Base-by-base conservation (phyloP, 2,797 vertebrate species). In the Uromys caudimaculatus region DNA sequence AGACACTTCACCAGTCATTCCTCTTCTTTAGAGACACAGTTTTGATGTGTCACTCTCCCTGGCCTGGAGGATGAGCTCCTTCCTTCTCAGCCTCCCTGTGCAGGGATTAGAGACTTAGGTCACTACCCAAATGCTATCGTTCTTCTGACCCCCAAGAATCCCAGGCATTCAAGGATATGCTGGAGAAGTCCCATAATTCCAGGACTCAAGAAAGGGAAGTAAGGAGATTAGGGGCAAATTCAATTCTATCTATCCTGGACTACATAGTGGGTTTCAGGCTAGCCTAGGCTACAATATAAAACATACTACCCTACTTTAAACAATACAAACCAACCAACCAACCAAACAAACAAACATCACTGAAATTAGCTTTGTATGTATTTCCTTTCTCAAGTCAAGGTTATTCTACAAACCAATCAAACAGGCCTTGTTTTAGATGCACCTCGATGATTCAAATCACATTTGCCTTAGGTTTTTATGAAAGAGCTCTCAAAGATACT, bases 381-480 rank as follows among this genome's bases (percentile, higher is more conserved):
- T 38, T 93, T 91, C 32, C 19, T 86, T 90, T 76, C 62, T 60
- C 67, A 60, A 76, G 52, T 90, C 67, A 64, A 11, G 69, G 52
- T 76, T 56, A 29, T 50, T 83, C 64, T 24, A 73, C 56, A 77
- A 50, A 50, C 71, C 73, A 88, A 93, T 38, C 67, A 67, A 71
- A 77, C 23, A 86, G 91, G 23, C 29, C 10, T 67, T 92, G 44
- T 29, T 38, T 23, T 47, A 73, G 56, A 78, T 73, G 38, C 52
- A 56, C 4, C 50, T 50, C 84, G 44, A 90, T 23, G 17, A 64
- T 75, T 90, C 64, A 95, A 82, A 89, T 91, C 58, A 93, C 23
- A 73, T 71, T 73, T 54, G n/a, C 27, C n/a, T 27, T 54, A 58
- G 19, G 19, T 82, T 95, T 96, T 64, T 38, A 81, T 54, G 81